These are phyloP conservation scores for Apeltes quadracus DNA, from an alignment of 2,113 vertebrate genomes.

Conservation along the genomic window DNA sequence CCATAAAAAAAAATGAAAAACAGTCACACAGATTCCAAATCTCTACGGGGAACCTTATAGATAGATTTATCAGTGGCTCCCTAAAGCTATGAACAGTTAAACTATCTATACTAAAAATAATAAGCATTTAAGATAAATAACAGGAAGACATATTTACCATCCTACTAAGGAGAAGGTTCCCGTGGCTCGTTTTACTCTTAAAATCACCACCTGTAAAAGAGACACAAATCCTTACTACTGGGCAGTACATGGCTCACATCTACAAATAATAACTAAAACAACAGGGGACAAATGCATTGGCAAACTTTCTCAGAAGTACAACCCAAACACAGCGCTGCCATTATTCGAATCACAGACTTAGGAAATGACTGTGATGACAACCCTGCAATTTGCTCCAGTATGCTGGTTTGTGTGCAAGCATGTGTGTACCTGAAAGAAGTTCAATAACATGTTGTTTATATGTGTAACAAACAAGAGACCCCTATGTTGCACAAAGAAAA, in stretches of 20 bases:
- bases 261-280: constrained; percentile 1
- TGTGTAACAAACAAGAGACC: constrained; percentile 13
- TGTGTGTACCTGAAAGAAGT: not conserved
- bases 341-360: constrained; percentile 37
- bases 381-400: constrained; percentile 15
- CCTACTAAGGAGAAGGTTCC: constrained; percentile 82
- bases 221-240: constrained; percentile 32
- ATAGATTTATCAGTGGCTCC: not conserved
- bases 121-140: constrained; percentile 6
- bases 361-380: constrained; percentile 14
- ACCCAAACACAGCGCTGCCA: constrained; percentile 1
- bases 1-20: not conserved
- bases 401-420: constrained; percentile 17
- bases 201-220: constrained; percentile 78
- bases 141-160: constrained; percentile 75
- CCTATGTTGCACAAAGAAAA: constrained; percentile 24
- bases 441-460: not conserved
- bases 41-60: not conserved
- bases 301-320: not conserved
- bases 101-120: constrained; percentile 12
- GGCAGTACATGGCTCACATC: not conserved
- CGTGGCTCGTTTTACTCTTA: constrained; percentile 81
- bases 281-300: not conserved
- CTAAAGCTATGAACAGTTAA: not conserved
- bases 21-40: not conserved